A percentile compares a stretch with the other conserved stretches of the same genome.
These are phyloP conservation scores for Paraescarpia echinospica DNA, from an alignment of 1,140 invertebrate species.

Conservation along the genomic window DNA sequence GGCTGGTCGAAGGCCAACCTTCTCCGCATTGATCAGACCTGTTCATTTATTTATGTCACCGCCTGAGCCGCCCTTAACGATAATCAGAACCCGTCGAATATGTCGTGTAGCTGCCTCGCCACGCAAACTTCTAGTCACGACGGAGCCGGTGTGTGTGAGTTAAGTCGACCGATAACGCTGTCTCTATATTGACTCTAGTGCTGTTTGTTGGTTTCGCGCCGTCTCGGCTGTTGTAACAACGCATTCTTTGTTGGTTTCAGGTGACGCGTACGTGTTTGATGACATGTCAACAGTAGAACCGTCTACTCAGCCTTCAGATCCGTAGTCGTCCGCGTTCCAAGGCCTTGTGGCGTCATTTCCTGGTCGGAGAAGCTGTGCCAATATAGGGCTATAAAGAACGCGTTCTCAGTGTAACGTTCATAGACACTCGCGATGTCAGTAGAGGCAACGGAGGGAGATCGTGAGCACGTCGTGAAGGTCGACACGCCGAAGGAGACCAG, in stretches of 20 bases:
- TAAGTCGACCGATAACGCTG: not conserved
- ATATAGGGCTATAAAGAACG: not conserved
- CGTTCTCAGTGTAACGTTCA: not conserved
- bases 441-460: not conserved
- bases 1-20: not conserved
- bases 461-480: not conserved
- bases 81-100: not conserved
- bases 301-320: not conserved
- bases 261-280: not conserved
- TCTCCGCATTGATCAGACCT: not conserved
- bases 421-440: no score
- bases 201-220: not conserved
- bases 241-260: not conserved
- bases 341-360: not conserved
- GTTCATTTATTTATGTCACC: not conserved
- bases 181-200: not conserved
- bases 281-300: not conserved
- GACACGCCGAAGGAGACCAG: no score
- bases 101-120: not conserved
- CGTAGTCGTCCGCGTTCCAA: not conserved
- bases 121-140: not conserved
- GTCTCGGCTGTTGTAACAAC: not conserved
- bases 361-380: not conserved
- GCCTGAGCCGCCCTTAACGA: not conserved
- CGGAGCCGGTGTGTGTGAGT: not conserved